Evolutionary conservation across 2,888 invertebrate genomes (phyloP).

Genomic region (Calliphora vomitoria): DNA sequence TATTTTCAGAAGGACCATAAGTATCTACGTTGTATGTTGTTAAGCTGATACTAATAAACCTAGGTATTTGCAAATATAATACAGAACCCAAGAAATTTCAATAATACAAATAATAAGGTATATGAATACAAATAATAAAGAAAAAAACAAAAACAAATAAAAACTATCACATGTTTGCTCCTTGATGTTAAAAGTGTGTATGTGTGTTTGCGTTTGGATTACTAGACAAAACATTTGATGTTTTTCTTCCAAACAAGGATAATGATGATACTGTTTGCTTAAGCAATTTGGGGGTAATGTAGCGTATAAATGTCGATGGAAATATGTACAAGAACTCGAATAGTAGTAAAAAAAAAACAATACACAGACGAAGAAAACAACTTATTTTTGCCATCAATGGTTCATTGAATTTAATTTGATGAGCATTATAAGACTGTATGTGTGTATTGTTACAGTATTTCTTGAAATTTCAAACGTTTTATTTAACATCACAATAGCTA

Average conservation of each 20-base stretch:
- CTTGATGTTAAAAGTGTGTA: neutral
- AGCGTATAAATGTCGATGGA: slow-evolving; percentile 44
- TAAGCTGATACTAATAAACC: slow-evolving; percentile 11
- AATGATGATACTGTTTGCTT: slow-evolving; percentile 42
- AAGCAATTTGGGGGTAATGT: slow-evolving; percentile 65
- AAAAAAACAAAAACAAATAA: slow-evolving; percentile 10
- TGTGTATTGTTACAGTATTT: neutral
- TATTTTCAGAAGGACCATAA: slow-evolving; percentile 9
- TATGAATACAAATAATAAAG: neutral
- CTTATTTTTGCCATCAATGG: slow-evolving; percentile 45
- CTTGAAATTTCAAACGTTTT: slow-evolving; percentile 7
- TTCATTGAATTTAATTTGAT: slow-evolving; percentile 65
- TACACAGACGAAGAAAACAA: slow-evolving; percentile 23
- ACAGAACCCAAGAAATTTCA: neutral
- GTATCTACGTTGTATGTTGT: neutral
- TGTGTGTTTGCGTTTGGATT: neutral
- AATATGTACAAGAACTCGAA: neutral
- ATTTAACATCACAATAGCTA: neutral
- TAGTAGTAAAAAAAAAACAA: neutral
- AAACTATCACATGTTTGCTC: slow-evolving; percentile 45
- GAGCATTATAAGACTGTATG: neutral
- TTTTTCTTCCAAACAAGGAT: slow-evolving; percentile 38
- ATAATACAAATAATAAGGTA: neutral
- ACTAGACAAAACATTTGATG: slow-evolving; percentile 7
- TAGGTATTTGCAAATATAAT: slow-evolving; percentile 16